These are phyloP conservation scores for Eurystomus glaucurus DNA, from an alignment of 2,797 vertebrate genomes.

Conservation along the genomic window DNA sequence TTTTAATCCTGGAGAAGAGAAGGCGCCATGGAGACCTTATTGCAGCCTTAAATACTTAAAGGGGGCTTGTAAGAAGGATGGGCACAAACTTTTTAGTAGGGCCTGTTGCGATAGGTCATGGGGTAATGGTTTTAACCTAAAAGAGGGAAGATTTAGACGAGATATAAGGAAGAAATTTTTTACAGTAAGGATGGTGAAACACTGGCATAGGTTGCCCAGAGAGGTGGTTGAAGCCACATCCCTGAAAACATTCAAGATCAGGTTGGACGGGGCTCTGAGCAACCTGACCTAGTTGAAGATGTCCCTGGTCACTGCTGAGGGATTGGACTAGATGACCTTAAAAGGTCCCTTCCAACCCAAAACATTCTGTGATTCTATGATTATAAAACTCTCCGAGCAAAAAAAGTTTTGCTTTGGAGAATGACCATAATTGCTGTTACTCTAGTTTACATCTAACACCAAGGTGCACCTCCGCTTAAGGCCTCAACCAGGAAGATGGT, in stretches of 20 bases:
- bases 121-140: neutral
- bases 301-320: no score
- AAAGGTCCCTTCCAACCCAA: neutral
- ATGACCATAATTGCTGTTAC: neutral
- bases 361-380: neutral
- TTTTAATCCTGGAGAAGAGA: neutral
- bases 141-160: neutral
- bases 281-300: neutral
- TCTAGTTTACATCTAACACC: neutral
- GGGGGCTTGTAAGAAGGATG: neutral
- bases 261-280: neutral
- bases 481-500: neutral
- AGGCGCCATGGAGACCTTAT: neutral
- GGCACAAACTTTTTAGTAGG: neutral
- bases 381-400: neutral
- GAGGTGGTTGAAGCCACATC: neutral
- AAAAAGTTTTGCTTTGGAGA: neutral
- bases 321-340: neutral
- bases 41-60: neutral
- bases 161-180: neutral
- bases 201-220: neutral
- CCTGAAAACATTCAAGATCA: neutral
- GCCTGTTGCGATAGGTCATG: neutral
- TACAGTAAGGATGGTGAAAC: accelerated
- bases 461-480: neutral